phyloP scores from a whole-genome alignment of 2,113 vertebrate genomes.

The Pelmatolapia mariae region DNA sequence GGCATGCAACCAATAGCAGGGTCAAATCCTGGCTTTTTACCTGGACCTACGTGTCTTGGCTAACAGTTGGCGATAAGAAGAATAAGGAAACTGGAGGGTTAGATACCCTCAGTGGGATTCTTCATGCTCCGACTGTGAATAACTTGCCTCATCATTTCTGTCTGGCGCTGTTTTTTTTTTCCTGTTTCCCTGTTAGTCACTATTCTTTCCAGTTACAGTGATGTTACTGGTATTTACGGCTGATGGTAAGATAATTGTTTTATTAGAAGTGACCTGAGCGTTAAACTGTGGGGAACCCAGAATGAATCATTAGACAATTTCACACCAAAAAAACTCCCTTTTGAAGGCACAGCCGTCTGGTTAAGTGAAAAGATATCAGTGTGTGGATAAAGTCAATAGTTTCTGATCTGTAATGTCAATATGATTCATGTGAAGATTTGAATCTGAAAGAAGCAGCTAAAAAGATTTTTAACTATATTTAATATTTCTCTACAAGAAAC shows the following conservation, averaged over 20 bases:
- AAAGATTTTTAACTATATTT: neutral
- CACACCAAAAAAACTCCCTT: neutral
- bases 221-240: neutral
- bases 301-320: neutral
- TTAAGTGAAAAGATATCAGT: neutral
- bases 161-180: neutral
- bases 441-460: neutral
- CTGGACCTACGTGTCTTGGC: neutral
- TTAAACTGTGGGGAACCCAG: neutral
- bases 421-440: neutral
- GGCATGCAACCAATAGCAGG: conserved; percentile 4
- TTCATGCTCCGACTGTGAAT: neutral
- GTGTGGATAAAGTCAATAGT: neutral
- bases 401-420: neutral
- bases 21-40: conserved; percentile 43
- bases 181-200: neutral
- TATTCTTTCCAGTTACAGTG: neutral
- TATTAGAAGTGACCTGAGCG: neutral
- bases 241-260: neutral
- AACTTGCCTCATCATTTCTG: conserved; percentile 10
- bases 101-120: neutral
- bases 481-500: neutral
- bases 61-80: conserved; percentile 6
- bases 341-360: neutral
- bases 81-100: conserved; percentile 22